These are phyloP conservation scores for Mustela nigripes DNA, from an alignment of 2,113 vertebrate species.

Conservation along the genomic window DNA sequence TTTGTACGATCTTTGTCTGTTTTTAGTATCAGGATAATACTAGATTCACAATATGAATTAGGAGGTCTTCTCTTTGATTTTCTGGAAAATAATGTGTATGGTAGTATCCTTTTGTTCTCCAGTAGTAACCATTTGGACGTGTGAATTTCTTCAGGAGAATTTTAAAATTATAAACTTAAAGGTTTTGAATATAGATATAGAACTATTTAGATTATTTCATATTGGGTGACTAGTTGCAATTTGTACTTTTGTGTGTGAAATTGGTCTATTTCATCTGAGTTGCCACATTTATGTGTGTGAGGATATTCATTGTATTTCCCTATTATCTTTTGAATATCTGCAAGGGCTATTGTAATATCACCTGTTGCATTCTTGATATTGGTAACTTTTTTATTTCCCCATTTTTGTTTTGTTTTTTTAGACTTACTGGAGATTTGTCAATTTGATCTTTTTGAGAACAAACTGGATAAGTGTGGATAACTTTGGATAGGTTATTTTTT, in stretches of 20 bases:
- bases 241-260: neutral
- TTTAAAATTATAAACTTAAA: neutral
- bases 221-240: neutral
- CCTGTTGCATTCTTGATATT: neutral
- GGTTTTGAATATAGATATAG: neutral
- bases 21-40: neutral
- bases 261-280: neutral
- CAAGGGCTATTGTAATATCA: neutral
- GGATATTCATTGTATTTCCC: neutral
- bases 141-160: neutral
- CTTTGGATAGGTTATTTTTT: neutral
- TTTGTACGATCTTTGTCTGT: neutral
- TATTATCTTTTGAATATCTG: neutral
- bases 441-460: conserved; percentile 4
- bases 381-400: neutral
- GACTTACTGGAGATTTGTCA: neutral
- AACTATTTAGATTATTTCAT: neutral
- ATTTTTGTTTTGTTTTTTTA: neutral
- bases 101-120: neutral
- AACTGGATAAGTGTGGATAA: neutral
- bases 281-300: neutral
- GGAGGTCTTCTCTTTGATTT: neutral
- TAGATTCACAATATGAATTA: neutral
- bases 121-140: neutral
- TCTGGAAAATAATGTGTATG: conserved; percentile 5